A percentile compares a stretch with the other conserved stretches of the same genome.
phyloP scores from a whole-genome alignment of 2,113 vertebrate genomes.

The Vulpes vulpes region DNA sequence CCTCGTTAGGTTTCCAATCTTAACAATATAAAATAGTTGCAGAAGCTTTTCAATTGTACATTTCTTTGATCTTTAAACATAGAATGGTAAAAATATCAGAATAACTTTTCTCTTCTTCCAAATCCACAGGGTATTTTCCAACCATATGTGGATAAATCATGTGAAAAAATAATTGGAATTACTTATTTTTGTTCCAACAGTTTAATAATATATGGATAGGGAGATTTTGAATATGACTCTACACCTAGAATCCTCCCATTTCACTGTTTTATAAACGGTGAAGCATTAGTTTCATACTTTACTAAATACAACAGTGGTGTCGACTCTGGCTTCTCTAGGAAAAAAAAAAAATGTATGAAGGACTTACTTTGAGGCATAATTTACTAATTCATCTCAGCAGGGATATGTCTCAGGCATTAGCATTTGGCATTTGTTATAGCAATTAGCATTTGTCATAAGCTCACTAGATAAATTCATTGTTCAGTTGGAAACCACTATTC shows the following conservation, averaged over 20 bases:
- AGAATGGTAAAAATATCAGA: neutral
- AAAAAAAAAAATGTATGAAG: neutral
- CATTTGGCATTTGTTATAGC: neutral
- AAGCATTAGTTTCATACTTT: neutral
- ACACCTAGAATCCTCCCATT: neutral
- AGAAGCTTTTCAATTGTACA: neutral
- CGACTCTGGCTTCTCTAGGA: neutral
- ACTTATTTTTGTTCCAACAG: neutral
- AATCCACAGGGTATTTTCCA: neutral
- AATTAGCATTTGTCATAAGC: neutral
- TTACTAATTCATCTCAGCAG: neutral
- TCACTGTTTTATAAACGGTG: neutral
- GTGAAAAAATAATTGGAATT: neutral
- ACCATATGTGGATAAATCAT: neutral
- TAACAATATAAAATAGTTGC: neutral
- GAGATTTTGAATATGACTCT: neutral
- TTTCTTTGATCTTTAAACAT: neutral
- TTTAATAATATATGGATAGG: neutral
- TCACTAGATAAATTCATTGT: neutral
- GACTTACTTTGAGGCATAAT: neutral
- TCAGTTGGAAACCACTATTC: neutral
- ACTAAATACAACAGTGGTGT: neutral
- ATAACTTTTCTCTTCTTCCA: neutral
- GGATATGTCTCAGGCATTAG: neutral
- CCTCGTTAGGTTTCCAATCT: neutral